phyloP scores from a whole-genome alignment of 2,888 invertebrate genomes.

The Electrophaes corylata region DNA sequence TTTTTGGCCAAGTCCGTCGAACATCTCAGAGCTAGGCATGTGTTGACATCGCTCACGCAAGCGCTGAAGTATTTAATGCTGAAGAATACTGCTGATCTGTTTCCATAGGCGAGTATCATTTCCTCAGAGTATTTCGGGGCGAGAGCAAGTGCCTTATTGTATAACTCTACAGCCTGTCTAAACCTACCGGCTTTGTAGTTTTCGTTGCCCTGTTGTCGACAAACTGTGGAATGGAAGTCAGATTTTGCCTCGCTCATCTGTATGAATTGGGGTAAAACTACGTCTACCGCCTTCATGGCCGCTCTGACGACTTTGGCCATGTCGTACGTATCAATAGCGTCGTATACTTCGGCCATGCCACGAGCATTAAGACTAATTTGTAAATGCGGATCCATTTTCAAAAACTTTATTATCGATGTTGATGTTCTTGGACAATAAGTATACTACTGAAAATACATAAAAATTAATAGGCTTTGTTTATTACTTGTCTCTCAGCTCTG shows the following conservation, averaged over 20 bases:
- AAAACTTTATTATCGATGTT: neutral
- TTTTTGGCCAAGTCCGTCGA: constrained; percentile 5
- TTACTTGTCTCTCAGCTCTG: no score
- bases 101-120: constrained; percentile 19
- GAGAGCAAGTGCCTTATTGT: constrained; percentile 25
- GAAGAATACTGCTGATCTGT: constrained; percentile 26
- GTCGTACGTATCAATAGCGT: constrained; percentile 25
- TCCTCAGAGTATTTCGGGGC: constrained; percentile 21
- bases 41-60: constrained; percentile 16
- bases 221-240: neutral
- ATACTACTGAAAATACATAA: neutral
- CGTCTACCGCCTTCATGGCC: neutral
- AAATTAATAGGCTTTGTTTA: no score
- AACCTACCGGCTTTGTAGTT: constrained; percentile 3
- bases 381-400: neutral
- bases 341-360: constrained; percentile 1
- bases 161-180: constrained; percentile 8
- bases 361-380: neutral
- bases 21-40: neutral
- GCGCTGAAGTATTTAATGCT: constrained; percentile 17
- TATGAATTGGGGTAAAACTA: neutral
- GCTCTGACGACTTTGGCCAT: constrained; percentile 14
- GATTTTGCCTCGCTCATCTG: constrained; percentile 1
- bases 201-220: constrained; percentile 8
- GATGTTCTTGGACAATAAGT: no score